Conservation (phyloP, 2,113 vertebrate genomes). For the Cervus canadensis region DNA sequence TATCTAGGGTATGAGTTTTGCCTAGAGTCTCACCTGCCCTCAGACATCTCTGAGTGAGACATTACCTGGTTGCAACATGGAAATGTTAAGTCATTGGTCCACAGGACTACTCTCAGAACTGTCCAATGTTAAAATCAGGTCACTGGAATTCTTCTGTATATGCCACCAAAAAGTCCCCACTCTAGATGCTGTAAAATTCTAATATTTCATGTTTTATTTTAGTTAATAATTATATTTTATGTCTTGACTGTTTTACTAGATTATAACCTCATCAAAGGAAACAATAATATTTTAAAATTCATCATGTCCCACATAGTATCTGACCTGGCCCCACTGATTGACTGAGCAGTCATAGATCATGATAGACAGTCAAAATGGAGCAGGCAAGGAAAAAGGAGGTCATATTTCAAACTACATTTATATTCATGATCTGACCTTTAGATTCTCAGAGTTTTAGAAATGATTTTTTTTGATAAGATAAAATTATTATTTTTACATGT, state of each 20-base stretch:
- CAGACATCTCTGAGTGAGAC: neutral
- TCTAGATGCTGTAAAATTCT: neutral
- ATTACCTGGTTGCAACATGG: neutral
- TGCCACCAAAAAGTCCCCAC: neutral
- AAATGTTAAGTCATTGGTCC: neutral
- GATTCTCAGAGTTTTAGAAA: neutral
- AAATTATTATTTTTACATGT: constrained; percentile 10
- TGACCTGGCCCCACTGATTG: neutral
- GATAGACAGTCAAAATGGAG: neutral
- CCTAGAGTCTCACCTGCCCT: neutral
- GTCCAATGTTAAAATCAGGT: neutral
- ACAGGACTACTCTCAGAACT: neutral
- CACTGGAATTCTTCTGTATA: neutral
- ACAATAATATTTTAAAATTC: neutral
- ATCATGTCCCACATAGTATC: neutral
- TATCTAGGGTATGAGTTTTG: neutral
- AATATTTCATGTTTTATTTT: neutral
- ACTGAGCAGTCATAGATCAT: neutral
- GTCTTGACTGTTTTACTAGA: neutral
- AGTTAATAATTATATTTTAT: neutral
- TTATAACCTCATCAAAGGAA: neutral
- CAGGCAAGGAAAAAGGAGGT: neutral
- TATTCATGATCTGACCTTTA: constrained; percentile 44
- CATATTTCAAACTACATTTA: constrained; percentile 2
- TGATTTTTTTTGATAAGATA: constrained; percentile 17